phyloP scores from a whole-genome alignment of 2,888 invertebrate genomes.

The Heliothis peltigera region DNA sequence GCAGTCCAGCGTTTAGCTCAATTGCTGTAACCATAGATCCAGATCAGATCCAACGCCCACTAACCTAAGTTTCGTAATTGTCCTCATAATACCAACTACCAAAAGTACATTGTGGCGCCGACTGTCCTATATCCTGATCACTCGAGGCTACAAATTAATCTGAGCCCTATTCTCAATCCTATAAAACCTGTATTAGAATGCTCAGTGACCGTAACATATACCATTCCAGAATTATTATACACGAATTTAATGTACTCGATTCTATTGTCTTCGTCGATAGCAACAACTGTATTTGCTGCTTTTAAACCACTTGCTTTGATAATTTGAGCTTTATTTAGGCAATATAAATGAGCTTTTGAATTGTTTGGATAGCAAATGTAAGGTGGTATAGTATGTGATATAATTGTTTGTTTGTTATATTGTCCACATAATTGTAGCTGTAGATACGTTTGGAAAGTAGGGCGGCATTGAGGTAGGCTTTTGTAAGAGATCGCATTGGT shows the following conservation, averaged over 20 bases:
- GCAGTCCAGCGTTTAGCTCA: conserved; percentile 63
- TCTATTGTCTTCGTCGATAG: conserved; percentile 75
- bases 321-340: conserved; percentile 70
- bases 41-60: conserved; percentile 72
- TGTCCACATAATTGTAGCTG: conserved; percentile 82
- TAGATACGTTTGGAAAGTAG: conserved; percentile 84
- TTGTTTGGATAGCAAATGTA: conserved; percentile 33
- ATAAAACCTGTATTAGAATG: conserved; percentile 48
- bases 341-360: conserved; percentile 50
- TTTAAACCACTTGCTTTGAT: conserved; percentile 23
- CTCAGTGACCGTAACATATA: conserved; percentile 43
- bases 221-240: conserved; percentile 64
- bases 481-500: conserved; percentile 84
- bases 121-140: conserved; percentile 69
- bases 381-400: conserved; percentile 66
- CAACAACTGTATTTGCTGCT: conserved; percentile 43
- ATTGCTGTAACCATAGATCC: conserved; percentile 68
- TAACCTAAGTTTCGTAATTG: conserved; percentile 69
- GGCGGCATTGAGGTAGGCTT: conserved; percentile 87
- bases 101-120: conserved; percentile 70
- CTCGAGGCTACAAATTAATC: conserved; percentile 40
- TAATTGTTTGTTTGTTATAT: conserved; percentile 79
- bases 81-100: conserved; percentile 65
- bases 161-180: conserved; percentile 51
- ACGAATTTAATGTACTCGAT: conserved; percentile 72